Evolutionary conservation across 92 coral and sea anemone species (phyloP).

Genomic region (Phymanthus crucifer): DNA sequence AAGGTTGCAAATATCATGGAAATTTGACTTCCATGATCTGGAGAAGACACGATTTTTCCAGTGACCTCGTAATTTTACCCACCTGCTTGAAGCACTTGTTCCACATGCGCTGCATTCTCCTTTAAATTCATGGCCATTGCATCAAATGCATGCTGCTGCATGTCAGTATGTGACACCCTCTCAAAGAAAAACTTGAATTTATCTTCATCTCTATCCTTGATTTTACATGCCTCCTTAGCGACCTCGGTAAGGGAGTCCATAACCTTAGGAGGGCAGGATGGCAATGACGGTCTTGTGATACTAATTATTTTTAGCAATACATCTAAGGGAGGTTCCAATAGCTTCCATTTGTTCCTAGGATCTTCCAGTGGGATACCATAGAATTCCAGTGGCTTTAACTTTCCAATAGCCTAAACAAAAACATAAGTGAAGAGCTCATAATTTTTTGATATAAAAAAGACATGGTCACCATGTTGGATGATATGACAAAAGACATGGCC

Average conservation of each 20-base stretch:
- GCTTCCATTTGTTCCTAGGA: neutral
- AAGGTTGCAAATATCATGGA: too few species aligned
- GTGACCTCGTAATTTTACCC: neutral
- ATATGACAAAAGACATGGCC: too few species aligned
- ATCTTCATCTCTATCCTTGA: neutral
- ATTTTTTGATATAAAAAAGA: neutral
- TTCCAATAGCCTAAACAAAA: neutral
- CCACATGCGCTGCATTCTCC: neutral
- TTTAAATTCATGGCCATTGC: neutral
- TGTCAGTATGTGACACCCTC: neutral
- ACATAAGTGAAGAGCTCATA: neutral
- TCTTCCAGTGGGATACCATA: slow-evolving; percentile 48
- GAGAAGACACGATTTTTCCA: too few species aligned
- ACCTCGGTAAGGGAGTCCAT: neutral
- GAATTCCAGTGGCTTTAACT: slow-evolving; percentile 34
- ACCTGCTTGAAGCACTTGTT: slow-evolving; percentile 11
- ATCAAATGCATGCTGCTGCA: slow-evolving; percentile 9
- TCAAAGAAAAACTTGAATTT: neutral
- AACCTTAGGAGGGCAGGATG: too few species aligned
- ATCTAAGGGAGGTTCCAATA: neutral
- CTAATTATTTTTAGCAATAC: neutral
- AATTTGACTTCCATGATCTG: too few species aligned
- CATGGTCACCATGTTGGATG: too few species aligned
- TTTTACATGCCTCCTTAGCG: neutral
- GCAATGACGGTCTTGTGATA: too few species aligned